A percentile compares a stretch with the other conserved stretches of the same genome.
phyloP scores from a whole-genome alignment of 2,797 vertebrate genomes.

The Merluccius polli region DNA sequence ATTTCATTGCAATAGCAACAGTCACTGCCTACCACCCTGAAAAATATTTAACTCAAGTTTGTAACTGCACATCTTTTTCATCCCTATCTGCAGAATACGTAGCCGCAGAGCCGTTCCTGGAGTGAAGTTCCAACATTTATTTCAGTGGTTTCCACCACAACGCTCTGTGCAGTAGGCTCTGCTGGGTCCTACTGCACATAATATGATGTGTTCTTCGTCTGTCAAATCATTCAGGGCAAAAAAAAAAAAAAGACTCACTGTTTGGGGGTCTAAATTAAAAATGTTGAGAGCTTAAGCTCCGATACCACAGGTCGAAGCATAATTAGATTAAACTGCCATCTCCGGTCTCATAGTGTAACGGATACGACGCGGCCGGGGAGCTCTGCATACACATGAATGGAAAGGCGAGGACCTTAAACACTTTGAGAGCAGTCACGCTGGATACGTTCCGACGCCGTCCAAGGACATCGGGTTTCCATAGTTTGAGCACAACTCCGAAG shows the following conservation, averaged over 20 bases:
- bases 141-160: neutral
- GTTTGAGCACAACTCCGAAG: neutral
- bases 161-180: neutral
- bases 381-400: neutral
- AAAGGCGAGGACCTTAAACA: neutral
- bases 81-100: neutral
- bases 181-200: no score
- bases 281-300: neutral
- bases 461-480: neutral
- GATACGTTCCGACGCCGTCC: neutral
- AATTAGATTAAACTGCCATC: slow-evolving; percentile 27
- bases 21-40: neutral
- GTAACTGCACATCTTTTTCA: neutral
- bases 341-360: neutral
- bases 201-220: no score
- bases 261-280: neutral
- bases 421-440: neutral
- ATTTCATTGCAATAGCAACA: neutral
- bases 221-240: no score
- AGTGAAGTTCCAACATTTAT: neutral
- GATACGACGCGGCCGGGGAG: neutral
- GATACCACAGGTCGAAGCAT: slow-evolving; percentile 8
- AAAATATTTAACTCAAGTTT: neutral
- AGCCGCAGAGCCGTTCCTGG: neutral
- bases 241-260: neutral